Evolutionary conservation across 1,140 invertebrate species (phyloP).

Genomic region (Drosophila pectinifera): DNA sequence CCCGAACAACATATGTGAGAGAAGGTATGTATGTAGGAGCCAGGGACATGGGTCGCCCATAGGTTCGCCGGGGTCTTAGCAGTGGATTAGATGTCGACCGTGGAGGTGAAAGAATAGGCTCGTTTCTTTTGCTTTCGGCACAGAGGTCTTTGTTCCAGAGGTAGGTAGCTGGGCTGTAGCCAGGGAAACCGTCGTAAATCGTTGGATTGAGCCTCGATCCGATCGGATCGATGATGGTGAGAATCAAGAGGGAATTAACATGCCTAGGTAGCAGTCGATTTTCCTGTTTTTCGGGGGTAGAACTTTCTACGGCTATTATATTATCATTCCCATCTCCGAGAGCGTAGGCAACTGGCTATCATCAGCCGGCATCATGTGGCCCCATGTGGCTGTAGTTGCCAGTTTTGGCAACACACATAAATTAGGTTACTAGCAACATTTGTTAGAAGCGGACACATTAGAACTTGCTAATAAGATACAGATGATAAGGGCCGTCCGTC

Average conservation of each 20-base stretch:
- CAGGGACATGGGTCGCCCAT: slow-evolving; percentile 10
- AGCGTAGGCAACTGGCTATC: slow-evolving; percentile 26
- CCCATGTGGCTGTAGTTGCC: slow-evolving; percentile 37
- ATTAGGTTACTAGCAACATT: slow-evolving; percentile 62
- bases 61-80: slow-evolving; percentile 47
- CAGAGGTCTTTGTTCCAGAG: slow-evolving; percentile 44
- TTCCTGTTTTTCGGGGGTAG: background rate
- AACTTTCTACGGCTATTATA: slow-evolving; percentile 25
- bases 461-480: slow-evolving; percentile 80
- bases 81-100: slow-evolving; percentile 74
- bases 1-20: slow-evolving; percentile 36
- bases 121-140: slow-evolving; percentile 40
- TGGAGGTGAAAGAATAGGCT: slow-evolving; percentile 53
- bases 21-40: background rate
- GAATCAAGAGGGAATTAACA: slow-evolving; percentile 61
- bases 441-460: slow-evolving; percentile 56
- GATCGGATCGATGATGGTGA: slow-evolving; percentile 28
- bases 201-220: slow-evolving; percentile 46
- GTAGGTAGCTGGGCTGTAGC: slow-evolving; percentile 63
- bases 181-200: slow-evolving; percentile 60
- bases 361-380: slow-evolving; percentile 55
- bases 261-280: slow-evolving; percentile 4
- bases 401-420: slow-evolving; percentile 71
- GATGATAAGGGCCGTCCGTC: slow-evolving; percentile 71
- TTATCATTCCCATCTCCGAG: slow-evolving; percentile 24